Evolutionary conservation across 2,888 invertebrate genomes (phyloP), one percentile per base, ranked within the genome.

Genomic region (Steinernema scapterisci): DNA sequence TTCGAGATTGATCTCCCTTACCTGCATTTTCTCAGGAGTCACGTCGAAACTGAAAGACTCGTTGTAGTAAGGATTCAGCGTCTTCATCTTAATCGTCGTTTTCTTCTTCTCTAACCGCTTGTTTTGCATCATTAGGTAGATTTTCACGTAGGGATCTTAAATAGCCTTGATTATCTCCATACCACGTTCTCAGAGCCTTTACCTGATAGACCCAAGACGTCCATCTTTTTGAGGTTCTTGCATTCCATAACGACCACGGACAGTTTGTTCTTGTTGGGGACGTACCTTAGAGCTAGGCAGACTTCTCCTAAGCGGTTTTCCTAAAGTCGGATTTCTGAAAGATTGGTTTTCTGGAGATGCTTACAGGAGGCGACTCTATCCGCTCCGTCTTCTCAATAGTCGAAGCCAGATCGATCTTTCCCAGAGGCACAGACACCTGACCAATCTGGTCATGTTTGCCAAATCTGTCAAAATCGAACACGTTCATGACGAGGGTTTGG

Each of bases 11-110:
- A 16, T 54, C 72, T 6, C 27, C 1, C 73, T 56, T 71, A 97
- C 97, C 94, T 97, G 97, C 91, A 99, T 97, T 92, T 99, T 97
- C 92, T 99, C 99, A 91, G 97, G 99, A 89, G 97, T 97, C 91
- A 99, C 97, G 92, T 99, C 99, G 92, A 97, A 99, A 89, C 96
- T 94, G 92, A 99, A 99, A 89, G 97, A 99, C 92, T 99, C 99
- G 92, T 99, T 99, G 92, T 97, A 99, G 92, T 99, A 99, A 88
- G 99, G 99, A 92, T 99, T 99, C 91, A 99, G 92, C 89, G 99
- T 99, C 91, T 97, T 97, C 92, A 99, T 99, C 92, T 99, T 99
- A 92, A 99, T 99, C 90, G 97, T 97, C 88, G 99, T 99, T 92
- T 99, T 99, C 93, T 99, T 99, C 92, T 99, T 99, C 93, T 99